Evolutionary conservation across 2,888 invertebrate species (phyloP).

Genomic region (Caenorhabditis becei): DNA sequence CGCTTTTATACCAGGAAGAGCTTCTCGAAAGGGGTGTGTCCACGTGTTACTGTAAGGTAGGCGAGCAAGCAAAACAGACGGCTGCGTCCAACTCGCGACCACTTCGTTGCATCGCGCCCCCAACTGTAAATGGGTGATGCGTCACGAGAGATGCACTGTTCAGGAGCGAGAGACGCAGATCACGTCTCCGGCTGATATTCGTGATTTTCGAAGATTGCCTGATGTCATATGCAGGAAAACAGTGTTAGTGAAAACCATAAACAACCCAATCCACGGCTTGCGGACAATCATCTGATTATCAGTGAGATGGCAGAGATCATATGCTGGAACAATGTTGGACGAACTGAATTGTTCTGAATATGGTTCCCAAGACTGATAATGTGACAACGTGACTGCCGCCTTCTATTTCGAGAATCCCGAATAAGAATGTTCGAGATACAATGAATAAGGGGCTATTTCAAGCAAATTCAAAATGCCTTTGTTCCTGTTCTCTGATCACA

Average conservation of each 20-base stretch:
- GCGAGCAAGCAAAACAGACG: slow-evolving; percentile 39
- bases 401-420: no score
- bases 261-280: neutral
- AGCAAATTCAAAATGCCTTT: no score
- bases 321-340: slow-evolving; percentile 25
- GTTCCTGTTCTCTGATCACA: no score
- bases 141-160: slow-evolving; percentile 25
- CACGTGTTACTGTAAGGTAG: slow-evolving; percentile 9
- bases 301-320: slow-evolving; percentile 30
- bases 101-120: slow-evolving; percentile 8
- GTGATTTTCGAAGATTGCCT: slow-evolving; percentile 37
- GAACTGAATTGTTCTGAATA: neutral
- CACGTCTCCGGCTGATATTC: slow-evolving; percentile 26
- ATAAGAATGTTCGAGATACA: no score
- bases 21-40: slow-evolving; percentile 37
- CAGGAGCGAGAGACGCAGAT: slow-evolving; percentile 16
- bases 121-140: slow-evolving; percentile 27
- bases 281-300: neutral
- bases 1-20: slow-evolving; percentile 23
- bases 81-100: slow-evolving; percentile 45
- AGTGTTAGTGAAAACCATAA: neutral
- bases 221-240: slow-evolving; percentile 31
- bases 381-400: no score
- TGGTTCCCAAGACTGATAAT: no score
- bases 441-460: no score